Evolutionary conservation across 2,797 vertebrate genomes (phyloP).

Genomic region (Antrozous pallidus): DNA sequence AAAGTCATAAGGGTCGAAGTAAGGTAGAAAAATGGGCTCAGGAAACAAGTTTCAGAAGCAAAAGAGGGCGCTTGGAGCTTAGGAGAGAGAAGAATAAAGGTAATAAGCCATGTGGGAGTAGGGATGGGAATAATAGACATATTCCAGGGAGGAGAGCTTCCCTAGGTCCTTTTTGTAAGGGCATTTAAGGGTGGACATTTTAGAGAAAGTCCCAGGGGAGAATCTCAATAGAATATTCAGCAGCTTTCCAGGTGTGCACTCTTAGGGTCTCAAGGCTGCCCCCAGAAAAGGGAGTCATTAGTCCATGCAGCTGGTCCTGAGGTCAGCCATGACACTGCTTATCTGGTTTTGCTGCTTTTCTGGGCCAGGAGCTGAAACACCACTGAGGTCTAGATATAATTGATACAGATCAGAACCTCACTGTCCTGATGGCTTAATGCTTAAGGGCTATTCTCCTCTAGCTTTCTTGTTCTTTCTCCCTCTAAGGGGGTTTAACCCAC

Average conservation of each 20-base stretch:
- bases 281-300: background rate
- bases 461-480: background rate
- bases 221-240: background rate
- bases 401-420: background rate
- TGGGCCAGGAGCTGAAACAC: background rate
- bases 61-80: background rate
- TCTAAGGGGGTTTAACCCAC: background rate
- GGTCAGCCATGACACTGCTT: background rate
- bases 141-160: background rate
- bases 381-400: background rate
- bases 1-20: too few relatives aligned
- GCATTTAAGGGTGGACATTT: background rate
- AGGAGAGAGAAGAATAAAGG: background rate
- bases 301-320: background rate
- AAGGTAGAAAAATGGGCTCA: too few relatives aligned
- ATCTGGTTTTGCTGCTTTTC: background rate
- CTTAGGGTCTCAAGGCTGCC: background rate
- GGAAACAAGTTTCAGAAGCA: background rate
- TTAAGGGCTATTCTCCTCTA: background rate
- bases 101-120: fast-evolving
- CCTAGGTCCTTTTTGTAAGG: background rate
- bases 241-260: background rate
- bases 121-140: background rate
- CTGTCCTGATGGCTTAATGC: background rate
- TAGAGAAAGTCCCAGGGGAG: background rate